phyloP scores from a whole-genome alignment of 2,797 vertebrate species.

The Crax fasciolata region DNA sequence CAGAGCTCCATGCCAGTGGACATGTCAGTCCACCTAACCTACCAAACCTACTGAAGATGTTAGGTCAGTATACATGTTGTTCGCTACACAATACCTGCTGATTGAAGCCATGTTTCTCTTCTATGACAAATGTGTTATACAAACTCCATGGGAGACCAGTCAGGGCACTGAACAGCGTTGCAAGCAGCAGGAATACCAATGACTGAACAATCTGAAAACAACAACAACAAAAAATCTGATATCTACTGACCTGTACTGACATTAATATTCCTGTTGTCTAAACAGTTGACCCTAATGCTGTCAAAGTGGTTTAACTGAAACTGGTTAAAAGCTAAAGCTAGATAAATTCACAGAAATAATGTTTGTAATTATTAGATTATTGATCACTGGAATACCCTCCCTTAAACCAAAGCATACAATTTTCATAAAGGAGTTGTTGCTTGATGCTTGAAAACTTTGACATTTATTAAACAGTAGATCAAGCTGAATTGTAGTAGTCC shows the following conservation, averaged over 20 bases:
- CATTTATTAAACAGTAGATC: background rate
- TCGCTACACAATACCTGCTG: constrained; percentile 89
- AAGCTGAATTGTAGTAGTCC: background rate
- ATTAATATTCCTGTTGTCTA: background rate
- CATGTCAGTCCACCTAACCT: background rate
- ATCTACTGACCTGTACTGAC: background rate
- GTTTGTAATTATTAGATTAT: background rate
- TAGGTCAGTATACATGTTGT: background rate
- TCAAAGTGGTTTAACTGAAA: background rate
- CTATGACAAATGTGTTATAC: constrained; percentile 97
- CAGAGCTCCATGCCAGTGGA: background rate
- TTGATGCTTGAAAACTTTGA: background rate
- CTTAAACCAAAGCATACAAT: background rate
- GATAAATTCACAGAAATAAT: background rate
- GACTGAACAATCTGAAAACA: constrained; percentile 91
- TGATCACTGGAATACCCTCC: background rate
- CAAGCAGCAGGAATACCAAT: constrained; percentile 91
- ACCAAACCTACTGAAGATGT: background rate
- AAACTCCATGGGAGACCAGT: constrained; percentile 98
- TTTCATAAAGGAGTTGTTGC: background rate
- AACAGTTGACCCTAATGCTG: background rate
- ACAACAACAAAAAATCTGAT: background rate
- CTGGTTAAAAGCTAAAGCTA: background rate
- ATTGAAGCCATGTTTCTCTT: constrained; percentile 98
- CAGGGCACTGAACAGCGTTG: constrained; percentile 94